Evolutionary conservation across 30 jellyfish, hydroid and myxozoan species (phyloP), one percentile per base, ranked within the genome.

Genomic region (Aurelia sp.): DNA sequence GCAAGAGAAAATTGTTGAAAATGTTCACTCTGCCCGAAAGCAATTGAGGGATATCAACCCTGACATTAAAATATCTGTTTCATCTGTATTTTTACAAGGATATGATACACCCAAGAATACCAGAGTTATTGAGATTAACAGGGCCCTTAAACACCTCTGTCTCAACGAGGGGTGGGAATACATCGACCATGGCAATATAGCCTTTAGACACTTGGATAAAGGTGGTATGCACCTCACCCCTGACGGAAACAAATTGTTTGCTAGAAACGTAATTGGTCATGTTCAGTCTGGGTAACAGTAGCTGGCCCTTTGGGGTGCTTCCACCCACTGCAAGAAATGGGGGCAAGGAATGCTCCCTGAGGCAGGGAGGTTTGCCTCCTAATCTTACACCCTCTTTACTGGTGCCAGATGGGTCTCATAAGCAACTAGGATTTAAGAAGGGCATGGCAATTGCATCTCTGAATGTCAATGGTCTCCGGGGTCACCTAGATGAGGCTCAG

Each of bases 261-360:
- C 74, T 19, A 63, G 38, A n/a, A 63, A 63, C 19, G 27, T 63
- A 12, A 9, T 24, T 8, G 38, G 19, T n/a, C 74, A 63, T 19
- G 74, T 63, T 63, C 12, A 63, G 24, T 63, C 74, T 63, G 74
- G 74, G n/a, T n/a, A n/a, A n/a, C n/a, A n/a, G n/a, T n/a, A n/a
- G n/a, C n/a, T n/a, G n/a, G n/a, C n/a, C n/a, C n/a, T n/a, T n/a
- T n/a, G n/a, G n/a, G n/a, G n/a, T n/a, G n/a, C n/a, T n/a, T n/a
- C n/a, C n/a, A n/a, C n/a, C n/a, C n/a, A n/a, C n/a, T n/a, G n/a
- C n/a, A n/a, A n/a, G n/a, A n/a, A n/a, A n/a, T n/a, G n/a, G n/a
- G n/a, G n/a, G n/a, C n/a, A n/a, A n/a, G n/a, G n/a, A n/a, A n/a
- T n/a, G n/a, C n/a, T n/a, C n/a, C n/a, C n/a, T n/a, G n/a, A n/a